Conservation (phyloP, 2,113 vertebrate species). For the Piprites chloris region DNA sequence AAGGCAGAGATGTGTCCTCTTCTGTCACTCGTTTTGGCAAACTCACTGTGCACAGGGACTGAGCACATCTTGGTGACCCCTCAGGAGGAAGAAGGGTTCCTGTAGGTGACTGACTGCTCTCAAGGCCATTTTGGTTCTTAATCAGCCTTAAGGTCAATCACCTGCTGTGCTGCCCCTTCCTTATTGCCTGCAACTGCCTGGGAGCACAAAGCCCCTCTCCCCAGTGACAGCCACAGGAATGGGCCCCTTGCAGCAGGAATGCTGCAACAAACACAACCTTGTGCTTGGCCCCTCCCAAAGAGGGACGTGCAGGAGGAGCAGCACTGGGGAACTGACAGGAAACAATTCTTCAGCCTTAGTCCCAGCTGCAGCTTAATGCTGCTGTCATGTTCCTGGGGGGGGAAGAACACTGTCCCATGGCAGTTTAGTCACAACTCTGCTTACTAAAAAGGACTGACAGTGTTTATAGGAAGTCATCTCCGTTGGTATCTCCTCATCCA, state of each 20-base stretch:
- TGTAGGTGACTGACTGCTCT: not conserved
- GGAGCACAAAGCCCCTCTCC: not conserved
- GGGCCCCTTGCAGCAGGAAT: not conserved
- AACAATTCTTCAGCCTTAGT: not conserved
- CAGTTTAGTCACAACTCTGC: not conserved
- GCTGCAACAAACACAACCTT: not conserved
- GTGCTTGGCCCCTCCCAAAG: not conserved
- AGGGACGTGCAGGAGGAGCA: too few relatives aligned
- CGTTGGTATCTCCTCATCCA: not conserved
- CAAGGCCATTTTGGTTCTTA: not conserved
- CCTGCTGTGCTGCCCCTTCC: not conserved
- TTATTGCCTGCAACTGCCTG: not conserved
- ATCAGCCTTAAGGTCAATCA: not conserved
- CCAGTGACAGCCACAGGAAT: not conserved
- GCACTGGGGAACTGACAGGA: not conserved
- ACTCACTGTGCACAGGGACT: not conserved
- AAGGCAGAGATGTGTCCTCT: not conserved
- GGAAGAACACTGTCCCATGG: too few relatives aligned
- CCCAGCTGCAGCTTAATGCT: not conserved
- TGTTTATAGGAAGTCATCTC: not conserved
- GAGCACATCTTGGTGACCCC: fast-evolving
- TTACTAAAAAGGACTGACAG: not conserved
- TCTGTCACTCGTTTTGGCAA: not conserved
- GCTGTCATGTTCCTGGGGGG: not conserved
- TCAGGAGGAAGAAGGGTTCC: not conserved